phyloP scores from a whole-genome alignment of 2,888 invertebrate genomes.

The Rambutsinella grinnellia region DNA sequence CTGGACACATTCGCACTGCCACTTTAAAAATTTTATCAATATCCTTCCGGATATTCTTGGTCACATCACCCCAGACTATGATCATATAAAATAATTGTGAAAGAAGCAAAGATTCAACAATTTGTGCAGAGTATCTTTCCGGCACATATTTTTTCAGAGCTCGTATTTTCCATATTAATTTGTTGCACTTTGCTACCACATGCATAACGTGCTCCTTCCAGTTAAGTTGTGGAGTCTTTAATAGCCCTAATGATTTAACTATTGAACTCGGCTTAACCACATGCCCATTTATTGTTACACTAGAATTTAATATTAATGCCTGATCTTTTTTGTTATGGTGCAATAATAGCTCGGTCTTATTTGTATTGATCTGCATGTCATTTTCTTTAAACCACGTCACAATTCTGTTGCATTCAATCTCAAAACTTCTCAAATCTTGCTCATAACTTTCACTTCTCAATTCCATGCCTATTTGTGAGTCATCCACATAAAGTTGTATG shows the following conservation, averaged over 20 bases:
- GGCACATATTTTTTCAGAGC: background rate
- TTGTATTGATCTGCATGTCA: constrained; percentile 9
- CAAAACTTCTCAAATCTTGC: background rate
- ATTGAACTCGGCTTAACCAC: background rate
- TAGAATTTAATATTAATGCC: no score
- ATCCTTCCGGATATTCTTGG: no score
- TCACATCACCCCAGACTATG: background rate
- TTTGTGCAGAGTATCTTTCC: background rate
- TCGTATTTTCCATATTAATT: background rate
- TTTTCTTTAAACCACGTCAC: constrained; percentile 18
- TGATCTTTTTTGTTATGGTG: no score
- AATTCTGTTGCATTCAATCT: constrained; percentile 4
- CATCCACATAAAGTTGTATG: constrained; percentile 7
- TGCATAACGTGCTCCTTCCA: background rate
- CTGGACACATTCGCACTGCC: no score
- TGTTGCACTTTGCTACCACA: background rate
- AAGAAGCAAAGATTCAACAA: background rate
- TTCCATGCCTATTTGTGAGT: background rate
- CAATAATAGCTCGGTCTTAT: constrained; percentile 14
- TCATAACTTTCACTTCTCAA: background rate
- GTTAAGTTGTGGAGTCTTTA: background rate
- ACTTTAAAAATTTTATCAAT: no score
- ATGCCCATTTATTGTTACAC: background rate
- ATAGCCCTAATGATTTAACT: constrained; percentile 17
- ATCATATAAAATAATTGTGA: background rate